Conservation (phyloP, 2,888 invertebrate species). For the Apamea crenata region DNA sequence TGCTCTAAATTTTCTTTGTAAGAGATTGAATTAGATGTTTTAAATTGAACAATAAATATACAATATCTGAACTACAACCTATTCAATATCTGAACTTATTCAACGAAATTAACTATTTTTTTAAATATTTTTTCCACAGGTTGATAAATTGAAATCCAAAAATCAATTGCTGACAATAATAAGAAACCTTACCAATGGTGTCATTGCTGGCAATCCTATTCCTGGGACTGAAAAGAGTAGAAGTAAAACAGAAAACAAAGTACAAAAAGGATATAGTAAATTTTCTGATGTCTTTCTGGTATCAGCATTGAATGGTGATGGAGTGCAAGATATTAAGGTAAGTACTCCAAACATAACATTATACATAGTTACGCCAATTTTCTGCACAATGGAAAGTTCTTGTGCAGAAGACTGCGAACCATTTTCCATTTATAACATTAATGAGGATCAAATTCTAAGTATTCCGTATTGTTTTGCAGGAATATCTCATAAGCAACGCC, state of each 20-base stretch:
- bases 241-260: constrained; percentile 69
- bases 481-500: constrained; percentile 93
- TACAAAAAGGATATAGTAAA: constrained; percentile 83
- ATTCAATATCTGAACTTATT: no score
- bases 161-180: constrained; percentile 93
- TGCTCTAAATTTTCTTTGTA: no score
- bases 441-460: neutral
- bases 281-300: constrained; percentile 97
- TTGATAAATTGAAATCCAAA: constrained; percentile 93
- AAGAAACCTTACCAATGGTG: constrained; percentile 92
- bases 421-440: neutral
- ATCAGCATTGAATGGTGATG: constrained; percentile 95
- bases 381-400: neutral
- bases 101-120: neutral
- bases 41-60: no score
- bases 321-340: constrained; percentile 93
- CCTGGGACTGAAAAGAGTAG: constrained; percentile 74
- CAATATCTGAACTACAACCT: no score
- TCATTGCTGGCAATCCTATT: constrained; percentile 85
- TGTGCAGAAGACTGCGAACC: neutral
- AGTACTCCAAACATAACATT: neutral
- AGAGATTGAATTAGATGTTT: no score
- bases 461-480: constrained; percentile 82
- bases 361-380: neutral
- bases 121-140: constrained; percentile 82